Conservation (phyloP, 2,888 invertebrate species). For the Lamellibrachia satsuma region DNA sequence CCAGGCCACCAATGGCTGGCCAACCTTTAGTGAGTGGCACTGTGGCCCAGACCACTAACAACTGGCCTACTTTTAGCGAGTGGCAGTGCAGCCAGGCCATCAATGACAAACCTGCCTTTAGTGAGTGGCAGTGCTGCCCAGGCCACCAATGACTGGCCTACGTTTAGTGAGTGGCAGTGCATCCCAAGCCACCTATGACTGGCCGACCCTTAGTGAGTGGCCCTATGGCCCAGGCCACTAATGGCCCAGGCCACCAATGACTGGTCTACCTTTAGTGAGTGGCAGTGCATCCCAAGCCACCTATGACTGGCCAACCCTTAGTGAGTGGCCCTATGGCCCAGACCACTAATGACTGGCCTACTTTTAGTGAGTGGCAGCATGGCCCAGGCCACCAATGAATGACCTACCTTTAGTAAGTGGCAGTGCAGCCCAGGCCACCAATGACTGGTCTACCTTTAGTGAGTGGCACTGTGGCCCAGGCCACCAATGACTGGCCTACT, state of each 20-base stretch:
- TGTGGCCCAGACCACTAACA: too few relatives aligned
- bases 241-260: background rate
- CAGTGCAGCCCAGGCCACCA: too few relatives aligned
- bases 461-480: too few relatives aligned
- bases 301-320: conserved; percentile 48
- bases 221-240: too few relatives aligned
- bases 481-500: too few relatives aligned
- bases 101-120: background rate
- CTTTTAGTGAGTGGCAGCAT: too few relatives aligned
- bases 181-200: conserved; percentile 59
- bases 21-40: conserved; percentile 24
- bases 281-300: conserved; percentile 60
- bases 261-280: conserved; percentile 19
- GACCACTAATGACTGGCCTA: too few relatives aligned
- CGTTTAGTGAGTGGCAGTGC: conserved; percentile 43
- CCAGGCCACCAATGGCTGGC: conserved; percentile 61
- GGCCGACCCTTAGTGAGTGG: conserved; percentile 39
- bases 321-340: too few relatives aligned
- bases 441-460: too few relatives aligned
- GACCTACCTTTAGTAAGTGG: too few relatives aligned
- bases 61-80: too few relatives aligned
- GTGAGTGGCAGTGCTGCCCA: conserved; percentile 55
- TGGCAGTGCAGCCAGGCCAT: background rate
- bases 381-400: too few relatives aligned
- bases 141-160: conserved; percentile 56